phyloP scores from a whole-genome alignment of 2,113 vertebrate genomes.

The Cichladusa arquata region DNA sequence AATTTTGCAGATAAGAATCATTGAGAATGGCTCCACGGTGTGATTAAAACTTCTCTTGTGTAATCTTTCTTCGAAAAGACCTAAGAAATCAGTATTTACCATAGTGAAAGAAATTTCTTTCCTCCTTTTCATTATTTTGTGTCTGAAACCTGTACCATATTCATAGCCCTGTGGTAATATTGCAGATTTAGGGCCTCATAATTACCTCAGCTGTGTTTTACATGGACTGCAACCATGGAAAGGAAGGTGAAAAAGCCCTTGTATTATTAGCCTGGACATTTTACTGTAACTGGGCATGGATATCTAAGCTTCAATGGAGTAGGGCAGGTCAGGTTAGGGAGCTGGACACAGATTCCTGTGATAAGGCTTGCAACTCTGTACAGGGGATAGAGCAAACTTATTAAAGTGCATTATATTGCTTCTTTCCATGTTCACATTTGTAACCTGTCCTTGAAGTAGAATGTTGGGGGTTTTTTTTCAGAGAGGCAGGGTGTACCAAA shows the following conservation, averaged over 20 bases:
- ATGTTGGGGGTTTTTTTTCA: background rate
- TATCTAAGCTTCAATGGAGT: background rate
- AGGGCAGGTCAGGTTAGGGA: background rate
- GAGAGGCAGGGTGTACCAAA: background rate
- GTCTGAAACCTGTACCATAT: background rate
- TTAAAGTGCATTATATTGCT: background rate
- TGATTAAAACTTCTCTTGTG: background rate
- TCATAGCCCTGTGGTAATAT: background rate
- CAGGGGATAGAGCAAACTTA: background rate
- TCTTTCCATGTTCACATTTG: background rate
- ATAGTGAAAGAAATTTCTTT: background rate
- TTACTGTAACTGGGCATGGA: background rate
- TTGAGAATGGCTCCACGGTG: background rate
- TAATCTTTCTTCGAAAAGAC: conserved; percentile 16
- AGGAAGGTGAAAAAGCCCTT: background rate
- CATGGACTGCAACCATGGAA: background rate
- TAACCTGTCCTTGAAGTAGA: background rate
- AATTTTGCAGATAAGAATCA: background rate
- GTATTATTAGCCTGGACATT: background rate
- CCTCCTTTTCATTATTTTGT: background rate
- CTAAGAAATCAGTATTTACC: background rate
- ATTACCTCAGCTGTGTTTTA: background rate
- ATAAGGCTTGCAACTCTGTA: background rate
- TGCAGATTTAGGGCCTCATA: background rate
- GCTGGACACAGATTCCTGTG: background rate